Conservation (phyloP, 2,888 invertebrate species). For the Amphipyra tragopoginis region DNA sequence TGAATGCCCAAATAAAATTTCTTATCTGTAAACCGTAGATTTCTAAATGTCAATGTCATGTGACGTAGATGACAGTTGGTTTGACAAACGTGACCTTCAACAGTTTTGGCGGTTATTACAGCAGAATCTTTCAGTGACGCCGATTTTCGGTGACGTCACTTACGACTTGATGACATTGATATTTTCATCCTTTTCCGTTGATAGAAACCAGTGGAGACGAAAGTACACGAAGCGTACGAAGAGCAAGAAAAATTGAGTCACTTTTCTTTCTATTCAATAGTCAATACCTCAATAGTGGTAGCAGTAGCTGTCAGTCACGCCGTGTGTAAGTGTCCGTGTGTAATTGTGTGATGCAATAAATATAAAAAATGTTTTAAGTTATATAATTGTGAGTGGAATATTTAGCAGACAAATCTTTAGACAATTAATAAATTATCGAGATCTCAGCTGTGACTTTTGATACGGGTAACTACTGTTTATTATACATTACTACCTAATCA, state of each 20-base stretch:
- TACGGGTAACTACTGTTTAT: not conserved
- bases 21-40: not conserved
- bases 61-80: constrained; percentile 3
- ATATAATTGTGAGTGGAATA: constrained; percentile 71
- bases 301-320: constrained; percentile 9
- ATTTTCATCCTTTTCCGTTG: constrained; percentile 30
- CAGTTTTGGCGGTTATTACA: constrained; percentile 32
- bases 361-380: constrained; percentile 66
- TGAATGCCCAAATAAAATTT: no score
- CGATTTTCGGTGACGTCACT: constrained; percentile 38
- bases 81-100: constrained; percentile 43
- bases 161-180: constrained; percentile 18
- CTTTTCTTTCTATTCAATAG: no score
- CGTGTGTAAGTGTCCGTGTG: constrained; percentile 46
- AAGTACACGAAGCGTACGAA: constrained; percentile 19
- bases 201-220: constrained; percentile 26
- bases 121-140: not conserved
- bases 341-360: constrained; percentile 78
- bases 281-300: no score
- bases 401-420: constrained; percentile 29
- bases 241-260: constrained; percentile 2
- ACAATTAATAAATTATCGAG: not conserved
- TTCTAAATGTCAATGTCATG: constrained; percentile 31
- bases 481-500: constrained; percentile 5
- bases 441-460: constrained; percentile 9